These are phyloP conservation scores for Bambusicola thoracicus DNA, from an alignment of 2,113 vertebrate genomes.

Conservation along the genomic window DNA sequence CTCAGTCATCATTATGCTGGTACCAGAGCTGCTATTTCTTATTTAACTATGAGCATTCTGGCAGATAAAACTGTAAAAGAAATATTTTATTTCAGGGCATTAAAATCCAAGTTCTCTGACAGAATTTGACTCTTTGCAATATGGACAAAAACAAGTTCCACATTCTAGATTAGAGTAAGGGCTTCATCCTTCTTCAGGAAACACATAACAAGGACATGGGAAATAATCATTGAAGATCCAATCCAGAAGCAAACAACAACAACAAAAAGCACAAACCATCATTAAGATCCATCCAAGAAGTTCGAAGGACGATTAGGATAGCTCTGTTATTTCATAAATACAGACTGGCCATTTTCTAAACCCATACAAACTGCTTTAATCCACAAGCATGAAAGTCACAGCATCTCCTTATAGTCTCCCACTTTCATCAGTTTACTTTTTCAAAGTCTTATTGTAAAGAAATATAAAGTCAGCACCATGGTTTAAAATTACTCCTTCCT, in stretches of 20 bases:
- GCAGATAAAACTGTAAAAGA: background rate
- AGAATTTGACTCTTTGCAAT: background rate
- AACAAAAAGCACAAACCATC: background rate
- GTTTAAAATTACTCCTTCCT: background rate
- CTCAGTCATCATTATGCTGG: background rate
- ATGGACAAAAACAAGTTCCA: background rate
- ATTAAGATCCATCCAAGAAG: background rate
- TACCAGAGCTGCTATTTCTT: background rate
- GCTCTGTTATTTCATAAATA: slow-evolving; percentile 19
- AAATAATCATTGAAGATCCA: background rate
- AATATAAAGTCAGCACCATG: background rate
- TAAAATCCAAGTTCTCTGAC: background rate
- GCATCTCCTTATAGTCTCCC: background rate
- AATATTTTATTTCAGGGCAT: background rate
- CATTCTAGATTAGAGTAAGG: background rate
- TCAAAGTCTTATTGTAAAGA: background rate
- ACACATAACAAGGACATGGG: background rate
- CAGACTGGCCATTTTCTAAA: slow-evolving; percentile 40
- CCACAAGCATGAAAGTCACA: background rate
- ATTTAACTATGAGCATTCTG: background rate
- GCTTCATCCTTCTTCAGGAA: background rate
- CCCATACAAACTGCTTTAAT: background rate
- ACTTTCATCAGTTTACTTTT: slow-evolving; percentile 4
- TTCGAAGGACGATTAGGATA: background rate
- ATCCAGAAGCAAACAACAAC: too few relatives aligned